A percentile compares a stretch with the other conserved stretches of the same genome.
Conservation (phyloP, 2,888 invertebrate genomes). For the Ichneumoninae sp. region DNA sequence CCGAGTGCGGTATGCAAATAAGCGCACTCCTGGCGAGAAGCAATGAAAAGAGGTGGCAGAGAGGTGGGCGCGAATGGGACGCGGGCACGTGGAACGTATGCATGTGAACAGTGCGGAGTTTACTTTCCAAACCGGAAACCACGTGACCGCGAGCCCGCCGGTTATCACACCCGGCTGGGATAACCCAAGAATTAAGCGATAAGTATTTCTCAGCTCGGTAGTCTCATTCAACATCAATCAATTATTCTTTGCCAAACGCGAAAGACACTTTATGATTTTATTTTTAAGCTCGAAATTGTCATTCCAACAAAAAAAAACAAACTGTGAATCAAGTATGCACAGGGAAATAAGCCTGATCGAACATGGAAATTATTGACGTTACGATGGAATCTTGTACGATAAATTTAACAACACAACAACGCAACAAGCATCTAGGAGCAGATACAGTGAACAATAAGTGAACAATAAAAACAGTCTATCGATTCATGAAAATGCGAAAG, state of each 20-base stretch:
- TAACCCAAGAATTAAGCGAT: slow-evolving; percentile 31
- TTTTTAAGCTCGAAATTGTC: not conserved
- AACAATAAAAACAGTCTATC: too few species aligned
- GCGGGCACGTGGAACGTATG: slow-evolving; percentile 12
- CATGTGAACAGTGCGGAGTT: slow-evolving; percentile 5
- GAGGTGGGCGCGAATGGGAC: not conserved
- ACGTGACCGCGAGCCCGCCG: slow-evolving; percentile 20
- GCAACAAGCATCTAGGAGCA: too few species aligned
- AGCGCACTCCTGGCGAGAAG: slow-evolving; percentile 35
- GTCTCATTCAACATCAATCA: not conserved
- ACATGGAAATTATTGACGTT: too few species aligned
- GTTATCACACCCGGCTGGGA: slow-evolving; percentile 35
- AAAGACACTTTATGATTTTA: not conserved
- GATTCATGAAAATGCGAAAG: too few species aligned
- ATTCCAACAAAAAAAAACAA: not conserved
- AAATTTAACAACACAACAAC: too few species aligned
- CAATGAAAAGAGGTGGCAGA: slow-evolving; percentile 8
- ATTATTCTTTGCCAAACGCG: not conserved
- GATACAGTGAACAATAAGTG: too few species aligned
- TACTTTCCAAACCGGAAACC: slow-evolving; percentile 56
- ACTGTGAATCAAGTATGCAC: too few species aligned
- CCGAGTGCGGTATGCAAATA: slow-evolving; percentile 52
- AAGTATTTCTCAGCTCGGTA: not conserved
- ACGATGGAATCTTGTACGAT: too few species aligned
- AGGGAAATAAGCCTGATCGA: too few species aligned